Evolutionary conservation across 2,113 vertebrate genomes (phyloP), one percentile per base, ranked within the genome.

Genomic region (Sinocyclocheilus maitianheensis): DNA sequence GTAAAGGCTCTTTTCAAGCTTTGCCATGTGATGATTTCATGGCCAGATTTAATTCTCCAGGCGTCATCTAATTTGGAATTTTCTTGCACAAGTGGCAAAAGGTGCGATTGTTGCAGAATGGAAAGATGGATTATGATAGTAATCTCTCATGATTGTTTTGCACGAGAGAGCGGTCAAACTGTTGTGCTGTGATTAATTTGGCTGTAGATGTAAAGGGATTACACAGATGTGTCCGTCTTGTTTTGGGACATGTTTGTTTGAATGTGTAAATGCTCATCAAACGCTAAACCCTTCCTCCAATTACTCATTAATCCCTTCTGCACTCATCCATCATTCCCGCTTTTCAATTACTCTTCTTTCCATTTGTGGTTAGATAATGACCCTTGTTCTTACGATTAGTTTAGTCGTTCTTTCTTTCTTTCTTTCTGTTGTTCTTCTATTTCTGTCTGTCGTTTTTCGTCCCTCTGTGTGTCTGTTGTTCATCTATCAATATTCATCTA

Each of bases 141-240:
- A 79, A 85, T 78, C 76, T 77, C 46, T 78, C 24, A 43, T 60
- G 26, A 83, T 69, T n/a, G 48, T 67, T 82, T 34, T 82, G 71
- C 65, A 43, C 55, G 60, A 7, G 77, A 48, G 11, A 80, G 55
- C 11, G 48, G 34, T 79, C 55, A 8, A 8, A 62, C 53, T 37
- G 53, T 22, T 60, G 16, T 60, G 40, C 34, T 37, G 81, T 58
- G 82, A 60, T 43, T 74, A 43, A 62, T 62, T 84, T 84, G 34
- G 34, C 55, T 84, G 30, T 62, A 40, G 77, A 86, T 48, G 24
- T 46, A 24, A 58, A 4, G 34, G n/a, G 83, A 84, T 84, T 84
- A 84, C 14, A 62, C 30, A 48, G 72, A 84, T 76, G 53, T 76
- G 53, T 26, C 53, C 40, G 37, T 75, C 69, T 26, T 20, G 51